Base-by-base conservation (phyloP, 2,113 vertebrate genomes). In the Ctenodactylus gundi region DNA sequence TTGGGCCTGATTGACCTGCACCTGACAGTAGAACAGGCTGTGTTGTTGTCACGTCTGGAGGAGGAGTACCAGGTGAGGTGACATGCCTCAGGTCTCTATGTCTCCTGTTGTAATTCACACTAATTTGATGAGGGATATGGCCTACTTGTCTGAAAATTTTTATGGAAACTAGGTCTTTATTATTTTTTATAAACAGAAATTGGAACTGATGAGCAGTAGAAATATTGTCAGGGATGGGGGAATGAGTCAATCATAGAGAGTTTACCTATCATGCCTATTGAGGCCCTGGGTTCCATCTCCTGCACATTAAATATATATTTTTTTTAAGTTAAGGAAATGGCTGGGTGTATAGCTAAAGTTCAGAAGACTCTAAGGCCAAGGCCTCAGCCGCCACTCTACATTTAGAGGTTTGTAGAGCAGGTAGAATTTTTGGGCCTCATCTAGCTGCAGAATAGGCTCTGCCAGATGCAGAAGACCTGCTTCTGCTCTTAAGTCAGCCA, bases 11-110 rank as follows among this genome's bases (percentile, higher is more conserved):
- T 99, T 85, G 99, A 99, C 98, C 98, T 98, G 97, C 98, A 97
- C 96, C 97, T 99, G 95, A 99, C 98, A 0, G 99, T 99, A 88
- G 99, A 99, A 94, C 98, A 99, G 97, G 99, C 99, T 0, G 99
- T 99, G 94, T 97, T 99, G 12, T 98, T 99, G 51, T 99, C 99
- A 46, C 98, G 99, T 85, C 98, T 99, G 78, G 99, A 99, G 97
- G 99, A 99, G 94, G 99, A 99, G 95, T 99, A 98, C 96, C 99
- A 99, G 99, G 99, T 99, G 58, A 90, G 89, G 53, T 18, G 21
- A 13, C 4, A 5, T 1, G 14, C 29, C 29, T 64, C 17, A 44
- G 25, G 36, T 31, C 57, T 36, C 9, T 0, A 1, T 18, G 4
- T 27, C 14, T n/a, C 27, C 27, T 64, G 44, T 67, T 70, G 31